Evolutionary conservation across 2,113 vertebrate species (phyloP).

Genomic region (Prionailurus bengalensis): DNA sequence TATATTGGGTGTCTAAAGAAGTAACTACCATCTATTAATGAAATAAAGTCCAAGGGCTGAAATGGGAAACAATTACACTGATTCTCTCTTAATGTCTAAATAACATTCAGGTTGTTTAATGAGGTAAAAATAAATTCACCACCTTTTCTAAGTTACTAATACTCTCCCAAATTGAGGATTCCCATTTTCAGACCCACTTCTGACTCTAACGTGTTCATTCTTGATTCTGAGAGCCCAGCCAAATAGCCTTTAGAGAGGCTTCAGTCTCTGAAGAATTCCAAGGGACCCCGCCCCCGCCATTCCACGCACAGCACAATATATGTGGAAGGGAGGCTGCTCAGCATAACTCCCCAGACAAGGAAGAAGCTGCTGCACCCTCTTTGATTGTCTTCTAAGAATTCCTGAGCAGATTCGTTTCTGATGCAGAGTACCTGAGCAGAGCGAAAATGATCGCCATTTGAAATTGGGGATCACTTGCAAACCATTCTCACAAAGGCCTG

Average conservation of each 20-base stretch:
- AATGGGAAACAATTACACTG: neutral
- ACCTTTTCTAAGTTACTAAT: neutral
- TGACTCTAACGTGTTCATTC: neutral
- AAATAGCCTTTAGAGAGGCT: neutral
- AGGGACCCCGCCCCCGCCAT: neutral
- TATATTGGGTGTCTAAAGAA: neutral
- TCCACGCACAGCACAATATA: neutral
- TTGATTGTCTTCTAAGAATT: neutral
- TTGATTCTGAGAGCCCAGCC: neutral
- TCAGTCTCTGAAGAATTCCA: neutral
- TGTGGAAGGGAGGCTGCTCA: neutral
- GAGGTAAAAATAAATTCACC: neutral
- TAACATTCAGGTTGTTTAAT: neutral
- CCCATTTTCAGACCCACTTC: neutral
- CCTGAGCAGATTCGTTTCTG: neutral
- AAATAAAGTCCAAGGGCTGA: neutral
- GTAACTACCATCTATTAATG: neutral
- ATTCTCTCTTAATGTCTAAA: neutral
- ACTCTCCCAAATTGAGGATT: neutral
- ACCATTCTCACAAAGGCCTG: neutral
- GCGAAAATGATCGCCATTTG: neutral
- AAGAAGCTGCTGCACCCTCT: neutral
- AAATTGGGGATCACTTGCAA: neutral
- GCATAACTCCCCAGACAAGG: neutral
- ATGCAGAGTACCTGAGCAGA: neutral